A percentile compares a stretch with the other conserved stretches of the same genome.
Evolutionary conservation across 2,797 vertebrate species (phyloP).

Genomic region (Pristis pectinata): DNA sequence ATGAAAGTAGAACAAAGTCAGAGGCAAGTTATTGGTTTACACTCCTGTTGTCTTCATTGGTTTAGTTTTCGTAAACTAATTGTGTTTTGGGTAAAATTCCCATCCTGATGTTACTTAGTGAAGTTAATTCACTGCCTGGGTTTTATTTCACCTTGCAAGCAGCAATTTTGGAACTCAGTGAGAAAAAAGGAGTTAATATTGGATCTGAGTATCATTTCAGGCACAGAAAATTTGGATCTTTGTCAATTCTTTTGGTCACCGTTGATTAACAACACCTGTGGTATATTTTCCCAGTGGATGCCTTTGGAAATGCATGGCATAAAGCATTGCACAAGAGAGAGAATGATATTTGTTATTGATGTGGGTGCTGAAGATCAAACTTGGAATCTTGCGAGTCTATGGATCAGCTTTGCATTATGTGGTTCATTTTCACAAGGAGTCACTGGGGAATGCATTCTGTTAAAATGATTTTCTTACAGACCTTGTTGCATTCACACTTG

Average conservation of each 20-base stretch:
- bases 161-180: not conserved
- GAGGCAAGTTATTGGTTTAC: not conserved
- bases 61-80: not conserved
- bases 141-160: no score
- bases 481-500: not conserved
- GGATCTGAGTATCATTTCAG: not conserved
- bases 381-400: not conserved
- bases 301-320: not conserved
- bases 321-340: not conserved
- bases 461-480: not conserved
- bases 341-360: not conserved
- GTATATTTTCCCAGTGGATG: not conserved
- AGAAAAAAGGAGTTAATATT: not conserved
- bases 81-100: not conserved
- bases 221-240: not conserved
- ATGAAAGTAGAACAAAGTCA: not conserved
- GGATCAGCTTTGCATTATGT: not conserved
- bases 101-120: not conserved
- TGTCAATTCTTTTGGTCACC: not conserved
- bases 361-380: not conserved
- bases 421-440: not conserved
- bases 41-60: not conserved
- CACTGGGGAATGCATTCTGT: no score
- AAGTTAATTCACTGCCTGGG: not conserved
- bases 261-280: conserved; percentile 7